These are phyloP conservation scores for Euwallacea fornicatus DNA, from an alignment of 1,140 invertebrate species.

Conservation along the genomic window DNA sequence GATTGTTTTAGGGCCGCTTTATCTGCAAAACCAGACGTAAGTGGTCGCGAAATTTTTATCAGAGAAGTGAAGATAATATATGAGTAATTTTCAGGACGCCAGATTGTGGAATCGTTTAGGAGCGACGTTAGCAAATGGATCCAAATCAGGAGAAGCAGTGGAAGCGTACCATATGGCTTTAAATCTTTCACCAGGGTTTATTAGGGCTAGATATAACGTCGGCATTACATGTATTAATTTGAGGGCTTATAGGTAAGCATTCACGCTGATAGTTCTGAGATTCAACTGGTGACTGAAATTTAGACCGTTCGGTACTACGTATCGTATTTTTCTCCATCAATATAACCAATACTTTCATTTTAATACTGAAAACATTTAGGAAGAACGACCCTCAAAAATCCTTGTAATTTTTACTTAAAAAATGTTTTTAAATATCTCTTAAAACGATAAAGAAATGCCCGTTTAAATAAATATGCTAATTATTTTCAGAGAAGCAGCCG, in stretches of 20 bases:
- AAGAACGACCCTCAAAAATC: too few relatives aligned
- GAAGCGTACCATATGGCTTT: conserved; percentile 93
- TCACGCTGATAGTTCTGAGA: background rate
- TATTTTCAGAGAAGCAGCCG: conserved; percentile 80
- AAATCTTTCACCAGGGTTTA: conserved; percentile 91
- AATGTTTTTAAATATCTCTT: background rate
- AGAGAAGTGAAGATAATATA: background rate
- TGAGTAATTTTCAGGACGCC: conserved; percentile 69
- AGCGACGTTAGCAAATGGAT: conserved; percentile 95
- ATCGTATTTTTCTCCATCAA: too few relatives aligned
- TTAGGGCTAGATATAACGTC: conserved; percentile 95
- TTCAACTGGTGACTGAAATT: background rate
- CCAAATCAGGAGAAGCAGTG: conserved; percentile 92
- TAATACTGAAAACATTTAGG: too few relatives aligned
- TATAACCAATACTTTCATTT: too few relatives aligned
- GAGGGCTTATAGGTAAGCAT: conserved; percentile 78
- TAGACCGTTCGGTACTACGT: too few relatives aligned
- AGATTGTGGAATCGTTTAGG: conserved; percentile 97
- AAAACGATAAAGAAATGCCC: too few relatives aligned
- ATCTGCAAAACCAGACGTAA: conserved; percentile 75
- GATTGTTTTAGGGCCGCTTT: conserved; percentile 94
- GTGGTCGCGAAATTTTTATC: conserved; percentile 27
- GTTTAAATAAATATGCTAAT: conserved; percentile 4
- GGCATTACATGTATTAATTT: conserved; percentile 97
- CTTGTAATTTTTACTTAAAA: background rate